Percentiles rank a stretch among this genome's conserved stretches.
phyloP scores from a whole-genome alignment of 2,888 invertebrate genomes.

The Drosophila neonasuta region DNA sequence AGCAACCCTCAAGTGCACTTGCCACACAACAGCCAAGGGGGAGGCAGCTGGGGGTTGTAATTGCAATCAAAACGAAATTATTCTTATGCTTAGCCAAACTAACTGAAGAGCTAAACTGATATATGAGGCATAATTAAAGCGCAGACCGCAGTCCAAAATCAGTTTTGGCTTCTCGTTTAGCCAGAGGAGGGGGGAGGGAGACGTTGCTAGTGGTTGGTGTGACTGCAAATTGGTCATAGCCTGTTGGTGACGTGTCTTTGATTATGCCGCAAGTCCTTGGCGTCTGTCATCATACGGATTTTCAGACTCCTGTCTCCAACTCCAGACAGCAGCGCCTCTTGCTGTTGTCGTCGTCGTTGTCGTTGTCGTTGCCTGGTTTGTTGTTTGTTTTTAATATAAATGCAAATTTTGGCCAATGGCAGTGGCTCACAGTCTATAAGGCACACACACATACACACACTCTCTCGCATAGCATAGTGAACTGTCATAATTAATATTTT shows the following conservation, averaged over 20 bases:
- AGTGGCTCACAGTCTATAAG: constrained; percentile 41
- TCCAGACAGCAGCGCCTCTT: constrained; percentile 22
- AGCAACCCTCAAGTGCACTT: constrained; percentile 68
- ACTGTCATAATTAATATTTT: constrained; percentile 76
- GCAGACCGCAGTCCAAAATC: constrained; percentile 71
- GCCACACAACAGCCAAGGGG: constrained; percentile 32
- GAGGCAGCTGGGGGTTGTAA: constrained; percentile 59
- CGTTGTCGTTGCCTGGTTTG: constrained; percentile 47
- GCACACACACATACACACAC: constrained; percentile 19
- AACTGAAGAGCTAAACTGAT: constrained; percentile 70
- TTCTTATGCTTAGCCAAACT: constrained; percentile 66
- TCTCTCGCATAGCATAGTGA: constrained; percentile 14
- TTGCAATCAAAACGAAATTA: constrained; percentile 81
- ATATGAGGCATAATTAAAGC: constrained; percentile 82
- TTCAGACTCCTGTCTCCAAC: constrained; percentile 23
- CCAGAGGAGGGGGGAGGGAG: background rate
- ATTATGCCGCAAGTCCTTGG: constrained; percentile 75
- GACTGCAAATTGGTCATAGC: constrained; percentile 70
- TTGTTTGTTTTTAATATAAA: constrained; percentile 78
- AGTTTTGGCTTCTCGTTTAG: constrained; percentile 69
- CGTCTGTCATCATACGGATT: constrained; percentile 61
- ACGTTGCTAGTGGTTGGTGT: constrained; percentile 1
- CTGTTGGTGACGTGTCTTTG: constrained; percentile 78
- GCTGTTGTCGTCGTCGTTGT: constrained; percentile 36
- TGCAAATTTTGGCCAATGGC: constrained; percentile 75